Evolutionary conservation across 2,888 invertebrate species (phyloP).

Genomic region (Galeruca laticollis): DNA sequence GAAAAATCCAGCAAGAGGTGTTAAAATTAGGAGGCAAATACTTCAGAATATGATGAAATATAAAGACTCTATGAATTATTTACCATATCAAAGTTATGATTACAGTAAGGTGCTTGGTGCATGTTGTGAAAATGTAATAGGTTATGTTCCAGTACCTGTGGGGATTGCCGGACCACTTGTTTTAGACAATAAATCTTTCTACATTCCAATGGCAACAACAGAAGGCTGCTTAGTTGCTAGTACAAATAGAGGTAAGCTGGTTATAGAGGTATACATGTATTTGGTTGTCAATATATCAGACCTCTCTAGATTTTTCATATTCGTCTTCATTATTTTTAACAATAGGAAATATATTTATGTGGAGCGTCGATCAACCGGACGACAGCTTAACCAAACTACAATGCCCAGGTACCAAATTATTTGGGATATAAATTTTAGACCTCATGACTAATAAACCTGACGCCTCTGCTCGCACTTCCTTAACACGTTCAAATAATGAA

Average conservation of each 20-base stretch:
- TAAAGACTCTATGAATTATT: conserved; percentile 70
- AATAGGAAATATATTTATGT: too few species aligned
- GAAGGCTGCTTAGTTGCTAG: conserved; percentile 97
- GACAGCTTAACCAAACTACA: too few species aligned
- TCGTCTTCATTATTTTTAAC: too few species aligned
- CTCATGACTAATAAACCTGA: too few species aligned
- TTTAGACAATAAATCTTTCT: conserved; percentile 82
- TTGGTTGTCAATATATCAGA: too few species aligned
- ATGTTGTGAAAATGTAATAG: conserved; percentile 98
- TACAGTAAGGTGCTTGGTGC: conserved; percentile 86
- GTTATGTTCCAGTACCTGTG: conserved; percentile 94
- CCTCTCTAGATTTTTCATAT: too few species aligned
- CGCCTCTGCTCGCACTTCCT: too few species aligned
- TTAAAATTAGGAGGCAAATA: conserved; percentile 81
- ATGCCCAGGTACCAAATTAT: too few species aligned
- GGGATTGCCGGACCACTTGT: conserved; percentile 94
- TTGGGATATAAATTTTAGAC: too few species aligned
- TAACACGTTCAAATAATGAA: too few species aligned
- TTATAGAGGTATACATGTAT: not conserved
- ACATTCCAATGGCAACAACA: conserved; percentile 98
- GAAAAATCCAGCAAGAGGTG: conserved; percentile 85
- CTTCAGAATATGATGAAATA: conserved; percentile 70
- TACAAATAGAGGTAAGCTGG: conserved; percentile 79
- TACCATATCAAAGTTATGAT: conserved; percentile 89
- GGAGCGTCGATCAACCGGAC: too few species aligned